phyloP scores from a whole-genome alignment of 1,140 invertebrate species.

The Cheumatopsyche charites region DNA sequence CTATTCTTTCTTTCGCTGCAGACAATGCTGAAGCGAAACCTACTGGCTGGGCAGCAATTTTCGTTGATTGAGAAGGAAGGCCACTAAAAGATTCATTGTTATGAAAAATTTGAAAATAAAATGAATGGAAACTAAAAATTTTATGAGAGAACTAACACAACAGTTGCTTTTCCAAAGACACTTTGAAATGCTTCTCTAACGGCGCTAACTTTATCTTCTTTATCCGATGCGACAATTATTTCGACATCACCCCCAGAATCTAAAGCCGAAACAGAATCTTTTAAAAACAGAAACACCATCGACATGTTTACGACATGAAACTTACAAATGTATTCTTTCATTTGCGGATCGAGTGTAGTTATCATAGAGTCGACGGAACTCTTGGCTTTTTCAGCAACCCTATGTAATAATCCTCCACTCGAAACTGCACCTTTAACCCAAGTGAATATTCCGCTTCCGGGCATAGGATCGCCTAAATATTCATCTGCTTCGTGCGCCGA shows the following conservation, averaged over 20 bases:
- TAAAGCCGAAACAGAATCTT: conserved; percentile 55
- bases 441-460: conserved; percentile 62
- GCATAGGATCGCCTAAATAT: conserved; percentile 58
- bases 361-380: conserved; percentile 85
- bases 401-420: conserved; percentile 57
- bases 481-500: conserved; percentile 45
- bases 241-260: conserved; percentile 80
- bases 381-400: conserved; percentile 76
- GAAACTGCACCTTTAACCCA: conserved; percentile 66
- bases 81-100: conserved; percentile 59
- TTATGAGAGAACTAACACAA: conserved; percentile 63
- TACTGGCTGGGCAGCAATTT: conserved; percentile 73
- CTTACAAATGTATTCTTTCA: conserved; percentile 87
- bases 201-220: conserved; percentile 77
- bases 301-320: conserved; percentile 19
- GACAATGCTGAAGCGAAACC: conserved; percentile 77
- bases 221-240: conserved; percentile 77
- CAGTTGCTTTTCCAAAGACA: conserved; percentile 81
- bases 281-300: neutral
- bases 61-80: conserved; percentile 62
- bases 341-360: conserved; percentile 87
- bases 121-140: neutral
- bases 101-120: neutral
- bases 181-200: conserved; percentile 83
- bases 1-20: conserved; percentile 71